Evolutionary conservation across 2,113 vertebrate species (phyloP), one percentile per base, ranked within the genome.

Genomic region (Siphamia tubifer): DNA sequence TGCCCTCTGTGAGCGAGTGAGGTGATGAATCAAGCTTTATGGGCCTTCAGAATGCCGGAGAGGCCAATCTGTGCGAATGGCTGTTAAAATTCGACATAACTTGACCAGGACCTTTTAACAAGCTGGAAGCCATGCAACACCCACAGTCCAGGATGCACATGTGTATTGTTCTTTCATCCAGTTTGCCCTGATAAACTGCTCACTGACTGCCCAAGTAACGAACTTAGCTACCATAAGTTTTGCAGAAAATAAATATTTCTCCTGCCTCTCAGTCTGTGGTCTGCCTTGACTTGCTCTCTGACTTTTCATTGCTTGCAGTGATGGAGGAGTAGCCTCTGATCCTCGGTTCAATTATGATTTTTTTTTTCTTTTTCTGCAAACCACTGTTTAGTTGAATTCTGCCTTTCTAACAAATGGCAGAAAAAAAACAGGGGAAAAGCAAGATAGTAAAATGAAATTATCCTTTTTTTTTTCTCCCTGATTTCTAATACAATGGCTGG

Each of bases 11-110:
- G 38, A 86, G 76, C 43, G 36, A 76, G 43, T 48, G 57, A 68
- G 78, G 84, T 70, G 82, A 90, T 91, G 88, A 91, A 87, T 91
- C 90, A 87, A 75, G 62, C 68, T 91, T 90, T 89, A 90, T 87
- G 81, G 74, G 87, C 83, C 83, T 84, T 85, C 82, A 81, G 79
- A 77, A 84, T 74, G 70, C 90, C 52, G 16, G 63, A 63, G 83
- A 90, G 88, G 87, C 87, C 85, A 87, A 88, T 90, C 89, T 84
- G 79, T 65, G 79, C 16, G 74, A 85, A 86, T 67, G 52, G 84
- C 82, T 88, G 83, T 88, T 89, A 85, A 91, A 91, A 84, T 84
- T 79, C 57, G 79, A 91, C 84, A 84, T 87, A 85, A 88, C 85
- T 90, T 91, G 86, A 91, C 88, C 76, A 48, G 76, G 81, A 44